phyloP scores from a whole-genome alignment of 2,113 vertebrate species.

The Boleophthalmus pectinirostris region DNA sequence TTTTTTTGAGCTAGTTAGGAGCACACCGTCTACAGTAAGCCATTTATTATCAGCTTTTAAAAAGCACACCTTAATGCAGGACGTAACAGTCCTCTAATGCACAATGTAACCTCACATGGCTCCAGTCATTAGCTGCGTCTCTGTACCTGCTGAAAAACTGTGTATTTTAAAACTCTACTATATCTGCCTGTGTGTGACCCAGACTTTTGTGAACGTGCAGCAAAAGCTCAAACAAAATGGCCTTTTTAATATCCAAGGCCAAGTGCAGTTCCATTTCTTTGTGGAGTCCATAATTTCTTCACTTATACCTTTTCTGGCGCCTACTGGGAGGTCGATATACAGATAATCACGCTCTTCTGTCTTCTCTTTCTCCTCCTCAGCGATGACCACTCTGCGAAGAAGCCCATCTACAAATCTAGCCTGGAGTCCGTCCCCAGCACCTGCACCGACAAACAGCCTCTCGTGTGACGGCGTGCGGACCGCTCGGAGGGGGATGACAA shows the following conservation, averaged over 20 bases:
- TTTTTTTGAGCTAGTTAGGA: background rate
- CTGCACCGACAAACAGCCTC: conserved; percentile 73
- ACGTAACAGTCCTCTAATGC: conserved; percentile 28
- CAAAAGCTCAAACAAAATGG: conserved; percentile 34
- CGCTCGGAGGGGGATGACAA: conserved; percentile 32
- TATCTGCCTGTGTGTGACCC: background rate
- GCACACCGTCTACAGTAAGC: background rate
- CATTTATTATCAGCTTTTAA: background rate
- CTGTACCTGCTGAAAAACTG: background rate
- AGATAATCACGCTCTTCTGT: conserved; percentile 47
- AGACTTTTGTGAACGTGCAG: conserved; percentile 17
- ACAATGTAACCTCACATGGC: conserved; percentile 27
- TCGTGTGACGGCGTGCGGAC: conserved; percentile 69
- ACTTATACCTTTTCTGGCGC: conserved; percentile 44
- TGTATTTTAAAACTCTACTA: conserved; percentile 11
- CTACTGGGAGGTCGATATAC: conserved; percentile 47
- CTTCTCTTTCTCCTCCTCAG: conserved; percentile 53
- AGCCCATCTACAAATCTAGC: conserved; percentile 79
- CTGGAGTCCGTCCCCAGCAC: conserved; percentile 71
- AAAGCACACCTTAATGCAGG: background rate
- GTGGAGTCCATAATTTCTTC: conserved; percentile 57
- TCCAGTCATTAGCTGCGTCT: conserved; percentile 21
- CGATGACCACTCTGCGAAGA: conserved; percentile 80
- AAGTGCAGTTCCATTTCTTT: conserved; percentile 42
- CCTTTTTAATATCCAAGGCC: conserved; percentile 33